Percentiles rank a stretch among this genome's conserved stretches.
Conservation (phyloP, 1,140 invertebrate genomes). For the Drosophila parabipectinata region DNA sequence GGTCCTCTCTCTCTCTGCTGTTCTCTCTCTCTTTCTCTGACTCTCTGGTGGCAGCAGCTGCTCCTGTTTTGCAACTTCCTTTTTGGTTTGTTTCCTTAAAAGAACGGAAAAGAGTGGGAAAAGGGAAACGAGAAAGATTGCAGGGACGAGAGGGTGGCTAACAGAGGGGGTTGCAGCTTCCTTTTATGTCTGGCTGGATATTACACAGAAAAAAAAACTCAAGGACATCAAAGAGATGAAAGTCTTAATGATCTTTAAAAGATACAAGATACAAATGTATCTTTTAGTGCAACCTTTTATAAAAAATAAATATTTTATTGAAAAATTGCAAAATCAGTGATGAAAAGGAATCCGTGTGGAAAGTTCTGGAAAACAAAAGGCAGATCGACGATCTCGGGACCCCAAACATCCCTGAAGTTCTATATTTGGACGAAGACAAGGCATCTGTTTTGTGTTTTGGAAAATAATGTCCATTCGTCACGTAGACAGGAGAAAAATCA, state of each 20-base stretch:
- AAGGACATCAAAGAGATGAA: not conserved
- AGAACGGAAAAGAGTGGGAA: conserved; percentile 4
- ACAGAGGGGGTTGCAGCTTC: conserved; percentile 50
- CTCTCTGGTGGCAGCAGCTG: conserved; percentile 18
- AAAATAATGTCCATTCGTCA: conserved; percentile 30
- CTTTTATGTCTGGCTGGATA: conserved; percentile 46
- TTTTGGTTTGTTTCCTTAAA: conserved; percentile 54
- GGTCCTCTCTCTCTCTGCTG: not conserved
- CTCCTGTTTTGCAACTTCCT: conserved; percentile 65
- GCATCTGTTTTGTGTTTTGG: conserved; percentile 41
- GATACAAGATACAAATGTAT: not conserved
- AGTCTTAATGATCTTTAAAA: not conserved
- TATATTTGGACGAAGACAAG: conserved; percentile 36
- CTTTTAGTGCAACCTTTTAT: not conserved
- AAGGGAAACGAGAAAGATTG: not conserved
- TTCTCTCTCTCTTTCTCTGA: not conserved
- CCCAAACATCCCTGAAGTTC: conserved; percentile 16
- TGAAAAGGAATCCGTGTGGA: conserved; percentile 13
- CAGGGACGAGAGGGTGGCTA: not conserved
- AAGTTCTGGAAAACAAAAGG: conserved; percentile 14
- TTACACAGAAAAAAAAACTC: conserved; percentile 18
- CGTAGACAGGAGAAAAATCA: conserved; percentile 16
- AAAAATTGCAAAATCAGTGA: conserved; percentile 3
- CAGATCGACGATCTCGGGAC: conserved; percentile 4
- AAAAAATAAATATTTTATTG: conserved; percentile 7